Evolutionary conservation across 2,113 vertebrate genomes (phyloP).

Genomic region (Ginglymostoma cirratum): DNA sequence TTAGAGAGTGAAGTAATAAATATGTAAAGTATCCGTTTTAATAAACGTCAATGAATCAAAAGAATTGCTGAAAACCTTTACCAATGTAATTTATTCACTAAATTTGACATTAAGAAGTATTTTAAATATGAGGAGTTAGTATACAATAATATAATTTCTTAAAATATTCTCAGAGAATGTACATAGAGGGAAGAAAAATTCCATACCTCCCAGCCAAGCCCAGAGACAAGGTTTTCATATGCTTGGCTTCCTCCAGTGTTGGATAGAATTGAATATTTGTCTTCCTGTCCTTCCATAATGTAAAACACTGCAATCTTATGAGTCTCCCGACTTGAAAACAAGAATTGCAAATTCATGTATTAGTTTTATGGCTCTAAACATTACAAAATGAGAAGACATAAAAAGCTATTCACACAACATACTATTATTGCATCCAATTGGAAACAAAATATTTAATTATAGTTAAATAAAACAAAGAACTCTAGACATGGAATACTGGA

Average conservation of each 20-base stretch:
- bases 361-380: conserved; percentile 5
- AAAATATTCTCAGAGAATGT: not conserved
- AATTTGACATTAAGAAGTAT: not conserved
- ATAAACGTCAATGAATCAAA: not conserved
- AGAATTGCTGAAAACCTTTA: not conserved
- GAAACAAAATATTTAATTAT: not conserved
- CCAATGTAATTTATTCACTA: not conserved
- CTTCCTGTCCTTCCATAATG: conserved; percentile 93
- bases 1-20: not conserved
- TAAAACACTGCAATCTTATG: conserved; percentile 98
- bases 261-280: conserved; percentile 94
- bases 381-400: not conserved
- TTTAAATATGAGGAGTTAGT: not conserved
- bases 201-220: conserved; percentile 95
- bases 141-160: not conserved
- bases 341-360: not conserved
- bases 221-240: conserved; percentile 93
- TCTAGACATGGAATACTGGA: too few relatives aligned
- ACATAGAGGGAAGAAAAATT: not conserved
- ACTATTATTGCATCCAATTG: not conserved
- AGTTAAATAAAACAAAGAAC: too few relatives aligned
- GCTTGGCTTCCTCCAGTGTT: conserved; percentile 84
- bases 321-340: conserved; percentile 76
- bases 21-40: not conserved
- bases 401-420: not conserved